phyloP scores from a whole-genome alignment of 1,140 invertebrate genomes.

The Anthonomus grandis region DNA sequence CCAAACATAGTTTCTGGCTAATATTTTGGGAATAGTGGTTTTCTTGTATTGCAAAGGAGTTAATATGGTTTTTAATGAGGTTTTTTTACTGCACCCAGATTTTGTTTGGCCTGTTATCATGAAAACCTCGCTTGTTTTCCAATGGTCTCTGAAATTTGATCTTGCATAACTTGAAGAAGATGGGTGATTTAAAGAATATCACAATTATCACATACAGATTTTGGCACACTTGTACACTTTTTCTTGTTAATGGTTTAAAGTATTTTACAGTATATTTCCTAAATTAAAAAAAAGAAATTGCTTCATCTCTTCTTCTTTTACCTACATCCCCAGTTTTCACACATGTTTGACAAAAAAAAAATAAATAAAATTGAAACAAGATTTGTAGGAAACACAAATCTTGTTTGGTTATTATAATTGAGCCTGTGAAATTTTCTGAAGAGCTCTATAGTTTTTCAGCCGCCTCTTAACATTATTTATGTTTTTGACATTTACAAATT shows the following conservation, averaged over 20 bases:
- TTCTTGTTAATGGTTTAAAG: too few species aligned
- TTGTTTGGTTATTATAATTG: too few species aligned
- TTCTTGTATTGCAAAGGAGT: neutral
- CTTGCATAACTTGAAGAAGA: neutral
- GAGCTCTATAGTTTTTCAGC: neutral
- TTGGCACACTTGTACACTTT: too few species aligned
- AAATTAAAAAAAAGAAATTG: too few species aligned
- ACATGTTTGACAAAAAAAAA: too few species aligned
- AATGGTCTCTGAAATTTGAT: neutral
- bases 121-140: neutral
- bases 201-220: too few species aligned
- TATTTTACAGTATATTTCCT: neutral
- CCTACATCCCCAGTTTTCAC: too few species aligned
- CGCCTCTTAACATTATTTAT: neutral
- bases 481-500: neutral
- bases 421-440: neutral
- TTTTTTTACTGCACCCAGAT: neutral
- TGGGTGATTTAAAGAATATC: neutral
- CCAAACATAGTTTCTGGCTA: neutral
- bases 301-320: neutral
- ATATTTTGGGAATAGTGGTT: neutral
- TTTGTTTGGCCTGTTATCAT: neutral
- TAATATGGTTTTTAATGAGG: neutral
- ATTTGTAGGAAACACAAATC: too few species aligned
- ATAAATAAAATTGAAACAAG: too few species aligned